A percentile compares a stretch with the other conserved stretches of the same genome.
phyloP scores from a whole-genome alignment of 1,140 invertebrate species.

The Drosophila carrolli region DNA sequence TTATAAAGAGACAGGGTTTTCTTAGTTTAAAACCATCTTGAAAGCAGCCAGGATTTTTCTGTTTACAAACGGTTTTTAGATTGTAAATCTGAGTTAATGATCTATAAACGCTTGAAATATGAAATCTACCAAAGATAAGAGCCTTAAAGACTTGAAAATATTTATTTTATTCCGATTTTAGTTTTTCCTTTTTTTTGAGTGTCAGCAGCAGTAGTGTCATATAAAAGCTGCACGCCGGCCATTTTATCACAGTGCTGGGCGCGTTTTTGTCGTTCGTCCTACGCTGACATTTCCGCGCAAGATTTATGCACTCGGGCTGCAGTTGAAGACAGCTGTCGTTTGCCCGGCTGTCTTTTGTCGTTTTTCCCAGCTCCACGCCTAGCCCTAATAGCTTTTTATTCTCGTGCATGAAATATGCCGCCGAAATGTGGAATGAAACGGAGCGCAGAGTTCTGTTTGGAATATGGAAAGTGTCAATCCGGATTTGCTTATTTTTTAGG shows the following conservation, averaged over 20 bases:
- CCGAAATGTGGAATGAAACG: conserved; percentile 73
- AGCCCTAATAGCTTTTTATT: conserved; percentile 76
- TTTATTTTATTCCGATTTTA: no score
- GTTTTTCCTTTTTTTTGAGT: not conserved
- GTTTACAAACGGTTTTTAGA: no score
- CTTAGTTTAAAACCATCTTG: no score
- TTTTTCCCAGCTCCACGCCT: conserved; percentile 23
- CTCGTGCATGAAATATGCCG: conserved; percentile 77
- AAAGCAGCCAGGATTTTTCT: no score
- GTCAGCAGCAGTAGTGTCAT: conserved; percentile 34
- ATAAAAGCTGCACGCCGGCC: conserved; percentile 66
- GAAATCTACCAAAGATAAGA: no score
- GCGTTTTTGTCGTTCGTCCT: conserved; percentile 47
- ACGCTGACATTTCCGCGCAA: conserved; percentile 75
- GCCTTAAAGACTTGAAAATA: no score
- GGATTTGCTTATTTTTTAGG: conserved; percentile 34
- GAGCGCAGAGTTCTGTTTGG: conserved; percentile 19
- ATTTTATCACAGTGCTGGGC: conserved; percentile 71
- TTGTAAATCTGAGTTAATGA: no score
- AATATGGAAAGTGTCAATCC: conserved; percentile 78
- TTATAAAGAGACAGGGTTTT: no score
- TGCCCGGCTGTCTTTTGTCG: conserved; percentile 56
- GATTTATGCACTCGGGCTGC: conserved; percentile 81
- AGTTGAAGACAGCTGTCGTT: conserved; percentile 82
- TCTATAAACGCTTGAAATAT: no score